Conservation (phyloP, 2,888 invertebrate species). For the Drosophila mimica region DNA sequence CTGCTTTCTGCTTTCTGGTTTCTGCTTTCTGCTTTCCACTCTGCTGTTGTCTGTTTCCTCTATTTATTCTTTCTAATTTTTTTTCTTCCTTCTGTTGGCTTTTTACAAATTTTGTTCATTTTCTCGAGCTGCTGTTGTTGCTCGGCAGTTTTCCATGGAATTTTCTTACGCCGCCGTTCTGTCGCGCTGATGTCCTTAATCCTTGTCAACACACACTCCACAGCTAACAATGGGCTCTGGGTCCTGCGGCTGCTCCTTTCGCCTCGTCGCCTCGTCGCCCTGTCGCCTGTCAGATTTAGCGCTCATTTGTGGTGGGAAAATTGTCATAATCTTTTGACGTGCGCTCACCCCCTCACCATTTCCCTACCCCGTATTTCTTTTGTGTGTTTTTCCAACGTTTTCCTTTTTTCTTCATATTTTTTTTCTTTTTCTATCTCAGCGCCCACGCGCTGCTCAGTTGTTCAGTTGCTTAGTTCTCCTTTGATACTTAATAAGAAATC, state of each 20-base stretch:
- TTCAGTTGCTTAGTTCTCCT: constrained; percentile 51
- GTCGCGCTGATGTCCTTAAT: constrained; percentile 66
- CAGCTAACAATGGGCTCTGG: constrained; percentile 69
- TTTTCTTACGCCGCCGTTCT: constrained; percentile 33
- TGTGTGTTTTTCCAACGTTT: constrained; percentile 22
- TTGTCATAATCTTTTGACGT: constrained; percentile 84
- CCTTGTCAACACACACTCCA: constrained; percentile 76
- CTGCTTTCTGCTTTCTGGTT: background rate
- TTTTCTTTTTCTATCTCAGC: constrained; percentile 36
- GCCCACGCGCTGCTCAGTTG: constrained; percentile 44
- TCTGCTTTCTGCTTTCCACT: constrained; percentile 6
- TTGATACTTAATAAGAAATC: constrained; percentile 79
- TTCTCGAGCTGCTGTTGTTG: constrained; percentile 51
- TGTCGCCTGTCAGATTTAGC: constrained; percentile 73
- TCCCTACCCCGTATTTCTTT: constrained; percentile 37
- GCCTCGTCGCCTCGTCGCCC: constrained; percentile 55
- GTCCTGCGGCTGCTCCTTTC: constrained; percentile 57
- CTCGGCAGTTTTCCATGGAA: constrained; percentile 56
- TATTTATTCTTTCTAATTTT: constrained; percentile 23
- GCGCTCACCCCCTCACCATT: constrained; percentile 52
- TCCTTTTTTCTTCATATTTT: constrained; percentile 12
- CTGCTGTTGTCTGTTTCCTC: constrained; percentile 34
- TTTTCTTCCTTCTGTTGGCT: constrained; percentile 26
- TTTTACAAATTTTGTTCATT: constrained; percentile 53
- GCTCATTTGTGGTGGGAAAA: constrained; percentile 83